A percentile compares a stretch with the other conserved stretches of the same genome.
Conservation (phyloP, 2,113 vertebrate genomes). For the Halichoerus grypus region DNA sequence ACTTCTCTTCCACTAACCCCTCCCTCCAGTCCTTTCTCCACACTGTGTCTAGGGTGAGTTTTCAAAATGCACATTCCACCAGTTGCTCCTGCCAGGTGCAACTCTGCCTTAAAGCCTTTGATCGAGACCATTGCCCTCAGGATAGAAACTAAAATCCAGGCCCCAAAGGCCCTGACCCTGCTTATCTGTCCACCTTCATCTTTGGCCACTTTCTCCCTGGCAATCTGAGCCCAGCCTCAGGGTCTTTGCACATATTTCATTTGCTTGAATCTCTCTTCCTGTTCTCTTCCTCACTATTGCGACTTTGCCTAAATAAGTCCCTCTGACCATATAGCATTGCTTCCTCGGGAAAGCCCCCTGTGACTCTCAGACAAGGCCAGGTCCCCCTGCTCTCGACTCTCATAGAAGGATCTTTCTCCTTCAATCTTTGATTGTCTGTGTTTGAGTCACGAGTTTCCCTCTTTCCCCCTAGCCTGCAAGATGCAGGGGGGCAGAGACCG, state of each 20-base stretch:
- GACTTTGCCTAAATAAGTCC: not conserved
- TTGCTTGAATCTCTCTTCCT: not conserved
- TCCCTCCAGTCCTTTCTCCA: not conserved
- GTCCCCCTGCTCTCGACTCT: not conserved
- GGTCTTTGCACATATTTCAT: not conserved
- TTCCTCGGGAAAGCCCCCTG: conserved; percentile 48
- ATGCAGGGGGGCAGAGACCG: not conserved
- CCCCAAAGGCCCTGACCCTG: not conserved
- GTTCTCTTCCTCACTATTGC: not conserved
- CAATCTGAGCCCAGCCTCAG: not conserved
- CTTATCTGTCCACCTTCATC: not conserved
- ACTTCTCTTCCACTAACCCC: not conserved
- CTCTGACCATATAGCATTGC: not conserved
- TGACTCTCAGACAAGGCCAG: not conserved
- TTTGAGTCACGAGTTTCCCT: not conserved
- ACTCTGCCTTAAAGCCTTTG: conserved; percentile 17
- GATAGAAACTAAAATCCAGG: not conserved
- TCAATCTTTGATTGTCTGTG: not conserved
- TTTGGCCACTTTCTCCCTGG: not conserved
- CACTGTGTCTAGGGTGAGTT: not conserved
- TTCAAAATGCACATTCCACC: not conserved
- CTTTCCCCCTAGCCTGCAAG: not conserved
- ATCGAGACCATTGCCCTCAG: not conserved
- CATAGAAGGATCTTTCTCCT: not conserved
- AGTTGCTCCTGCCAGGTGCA: not conserved